Percentiles rank a stretch among this genome's conserved stretches.
Evolutionary conservation across 53 echinoderm and acorn worm species (phyloP).

Genomic region (Zoroaster sp.): DNA sequence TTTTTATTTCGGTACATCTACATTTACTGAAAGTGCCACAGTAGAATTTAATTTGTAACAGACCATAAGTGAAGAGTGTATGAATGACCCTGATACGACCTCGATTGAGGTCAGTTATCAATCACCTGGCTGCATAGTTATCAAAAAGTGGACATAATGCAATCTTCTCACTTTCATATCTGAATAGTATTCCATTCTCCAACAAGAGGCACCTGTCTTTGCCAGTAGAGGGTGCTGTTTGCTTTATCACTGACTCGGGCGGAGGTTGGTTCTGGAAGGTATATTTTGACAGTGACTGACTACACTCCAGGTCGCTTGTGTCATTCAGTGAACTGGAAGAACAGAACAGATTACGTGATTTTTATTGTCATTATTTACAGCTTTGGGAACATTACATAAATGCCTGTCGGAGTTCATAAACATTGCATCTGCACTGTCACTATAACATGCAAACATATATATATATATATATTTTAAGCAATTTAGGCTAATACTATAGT

Average conservation of each 20-base stretch:
- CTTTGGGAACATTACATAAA: too few species aligned
- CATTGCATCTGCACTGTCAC: too few species aligned
- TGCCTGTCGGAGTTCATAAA: too few species aligned
- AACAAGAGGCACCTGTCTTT: constrained; percentile 29
- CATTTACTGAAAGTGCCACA: too few species aligned
- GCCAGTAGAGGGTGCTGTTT: constrained; percentile 44
- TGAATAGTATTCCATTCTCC: constrained; percentile 17
- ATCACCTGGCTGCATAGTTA: constrained; percentile 21
- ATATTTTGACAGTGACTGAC: neutral
- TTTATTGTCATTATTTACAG: too few species aligned
- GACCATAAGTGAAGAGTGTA: too few species aligned
- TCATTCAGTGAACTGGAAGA: constrained; percentile 6
- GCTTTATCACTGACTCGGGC: neutral
- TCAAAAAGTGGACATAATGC: constrained; percentile 5
- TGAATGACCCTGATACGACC: neutral
- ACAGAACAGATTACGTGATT: too few species aligned
- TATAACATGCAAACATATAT: too few species aligned
- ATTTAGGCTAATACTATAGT: too few species aligned
- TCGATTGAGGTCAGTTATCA: neutral
- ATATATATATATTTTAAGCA: too few species aligned
- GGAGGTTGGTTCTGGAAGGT: neutral
- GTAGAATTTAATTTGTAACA: too few species aligned
- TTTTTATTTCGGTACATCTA: too few species aligned
- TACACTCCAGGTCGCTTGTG: neutral
- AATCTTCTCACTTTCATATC: neutral